Percentiles rank a stretch among this genome's conserved stretches.
Conservation (phyloP, 2,113 vertebrate species). For the Paratilapia polleni region DNA sequence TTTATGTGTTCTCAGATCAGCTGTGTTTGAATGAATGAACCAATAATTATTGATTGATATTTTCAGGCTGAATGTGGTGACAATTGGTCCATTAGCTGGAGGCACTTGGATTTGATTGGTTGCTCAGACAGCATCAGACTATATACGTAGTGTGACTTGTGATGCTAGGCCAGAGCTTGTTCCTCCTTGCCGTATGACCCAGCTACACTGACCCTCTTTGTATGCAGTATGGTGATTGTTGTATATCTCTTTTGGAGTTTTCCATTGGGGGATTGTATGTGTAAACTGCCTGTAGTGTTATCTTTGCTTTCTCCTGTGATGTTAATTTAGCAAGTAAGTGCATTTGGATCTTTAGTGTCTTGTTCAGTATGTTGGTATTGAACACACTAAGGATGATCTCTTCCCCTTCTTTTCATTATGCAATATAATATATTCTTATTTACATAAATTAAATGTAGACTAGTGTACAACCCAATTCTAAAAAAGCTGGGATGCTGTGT, state of each 20-base stretch:
- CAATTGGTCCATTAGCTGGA: constrained; percentile 32
- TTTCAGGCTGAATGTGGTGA: constrained; percentile 21
- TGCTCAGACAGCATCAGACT: not conserved
- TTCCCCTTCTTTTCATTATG: not conserved
- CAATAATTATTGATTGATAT: constrained; percentile 33
- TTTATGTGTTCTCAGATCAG: not conserved
- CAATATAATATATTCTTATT: too few relatives aligned
- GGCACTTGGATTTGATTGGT: constrained; percentile 28
- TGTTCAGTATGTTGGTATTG: not conserved
- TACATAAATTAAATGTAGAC: too few relatives aligned
- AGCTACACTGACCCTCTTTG: not conserved
- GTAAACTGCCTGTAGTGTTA: not conserved
- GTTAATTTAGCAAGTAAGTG: not conserved
- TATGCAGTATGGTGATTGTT: constrained; percentile 8
- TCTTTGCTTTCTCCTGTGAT: not conserved
- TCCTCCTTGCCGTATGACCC: constrained; percentile 5
- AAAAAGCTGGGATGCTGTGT: too few relatives aligned
- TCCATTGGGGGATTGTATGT: not conserved
- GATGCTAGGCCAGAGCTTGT: not conserved
- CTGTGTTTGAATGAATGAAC: not conserved
- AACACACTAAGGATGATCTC: not conserved
- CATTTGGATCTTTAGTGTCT: not conserved
- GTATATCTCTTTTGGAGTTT: not conserved
- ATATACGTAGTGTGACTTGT: not conserved
- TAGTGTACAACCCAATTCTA: too few relatives aligned